Evolutionary conservation across 30 jellyfish, hydroid and myxozoan genomes (phyloP).

Genomic region (Aurelia aurita): DNA sequence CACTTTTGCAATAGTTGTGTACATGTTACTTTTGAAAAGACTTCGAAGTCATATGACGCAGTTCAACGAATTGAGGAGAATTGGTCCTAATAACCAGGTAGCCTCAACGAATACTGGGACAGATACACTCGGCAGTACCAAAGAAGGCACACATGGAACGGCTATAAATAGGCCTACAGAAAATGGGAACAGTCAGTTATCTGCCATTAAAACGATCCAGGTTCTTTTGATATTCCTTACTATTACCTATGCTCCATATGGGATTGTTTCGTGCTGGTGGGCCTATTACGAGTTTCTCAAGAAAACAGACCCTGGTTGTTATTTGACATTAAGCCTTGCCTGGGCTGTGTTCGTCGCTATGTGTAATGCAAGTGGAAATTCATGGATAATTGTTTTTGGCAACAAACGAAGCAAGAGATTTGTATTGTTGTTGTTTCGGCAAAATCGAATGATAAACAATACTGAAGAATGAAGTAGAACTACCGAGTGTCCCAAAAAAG

Average conservation of each 20-base stretch:
- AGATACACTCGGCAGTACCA: neutral
- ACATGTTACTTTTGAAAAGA: no score
- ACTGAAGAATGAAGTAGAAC: no score
- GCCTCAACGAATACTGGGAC: neutral
- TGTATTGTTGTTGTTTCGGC: no score
- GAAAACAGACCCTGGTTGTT: neutral
- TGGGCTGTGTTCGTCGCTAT: conserved; percentile 22
- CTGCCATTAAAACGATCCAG: conserved; percentile 61
- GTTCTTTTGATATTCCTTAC: conserved; percentile 23
- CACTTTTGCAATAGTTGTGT: neutral
- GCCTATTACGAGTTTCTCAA: conserved; percentile 12
- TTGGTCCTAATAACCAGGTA: no score
- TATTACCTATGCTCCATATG: conserved; percentile 31
- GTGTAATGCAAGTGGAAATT: conserved; percentile 38
- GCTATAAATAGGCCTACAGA: neutral
- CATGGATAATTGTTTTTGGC: conserved; percentile 28
- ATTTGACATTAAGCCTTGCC: neutral
- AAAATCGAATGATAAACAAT: no score
- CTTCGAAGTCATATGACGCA: no score
- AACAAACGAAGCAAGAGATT: no score
- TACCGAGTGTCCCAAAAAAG: no score
- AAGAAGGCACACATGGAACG: neutral
- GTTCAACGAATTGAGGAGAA: no score
- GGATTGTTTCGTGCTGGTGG: conserved; percentile 25
- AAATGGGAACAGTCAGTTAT: conserved; percentile 30